Conservation (phyloP, 2,797 vertebrate species). For the Liparis tanakae region DNA sequence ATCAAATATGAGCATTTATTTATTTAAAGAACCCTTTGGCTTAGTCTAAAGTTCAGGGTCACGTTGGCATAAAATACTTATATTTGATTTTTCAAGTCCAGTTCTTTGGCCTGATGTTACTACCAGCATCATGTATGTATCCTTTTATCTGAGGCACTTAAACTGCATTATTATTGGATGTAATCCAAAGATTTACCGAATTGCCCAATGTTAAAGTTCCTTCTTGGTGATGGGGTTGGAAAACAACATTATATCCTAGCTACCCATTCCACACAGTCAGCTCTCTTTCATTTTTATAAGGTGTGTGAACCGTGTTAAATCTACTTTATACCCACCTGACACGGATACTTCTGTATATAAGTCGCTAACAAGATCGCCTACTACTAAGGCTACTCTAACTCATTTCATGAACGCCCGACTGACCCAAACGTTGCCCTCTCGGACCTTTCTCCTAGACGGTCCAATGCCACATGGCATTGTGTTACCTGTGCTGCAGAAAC, state of each 20-base stretch:
- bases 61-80: not conserved
- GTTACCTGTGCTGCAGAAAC: slow-evolving; percentile 37
- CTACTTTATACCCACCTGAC: not conserved
- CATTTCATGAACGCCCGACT: not conserved
- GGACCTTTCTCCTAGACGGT: not conserved
- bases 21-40: not conserved
- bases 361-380: not conserved
- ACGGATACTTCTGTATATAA: not conserved
- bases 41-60: not conserved
- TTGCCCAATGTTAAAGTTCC: not conserved
- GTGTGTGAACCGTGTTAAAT: not conserved
- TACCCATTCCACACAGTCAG: not conserved
- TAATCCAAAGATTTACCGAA: slow-evolving; percentile 4
- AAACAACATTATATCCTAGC: not conserved
- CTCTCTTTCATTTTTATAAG: not conserved
- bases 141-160: not conserved
- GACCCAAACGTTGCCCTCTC: not conserved
- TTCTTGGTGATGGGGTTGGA: not conserved
- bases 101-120: not conserved
- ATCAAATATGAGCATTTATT: not conserved
- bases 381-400: not conserved
- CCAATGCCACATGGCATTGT: not conserved
- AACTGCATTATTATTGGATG: not conserved
- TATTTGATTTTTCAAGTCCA: not conserved
- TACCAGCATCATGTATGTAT: not conserved